These are phyloP conservation scores for Diadophis punctatus DNA, from an alignment of 2,113 vertebrate genomes.

Conservation along the genomic window DNA sequence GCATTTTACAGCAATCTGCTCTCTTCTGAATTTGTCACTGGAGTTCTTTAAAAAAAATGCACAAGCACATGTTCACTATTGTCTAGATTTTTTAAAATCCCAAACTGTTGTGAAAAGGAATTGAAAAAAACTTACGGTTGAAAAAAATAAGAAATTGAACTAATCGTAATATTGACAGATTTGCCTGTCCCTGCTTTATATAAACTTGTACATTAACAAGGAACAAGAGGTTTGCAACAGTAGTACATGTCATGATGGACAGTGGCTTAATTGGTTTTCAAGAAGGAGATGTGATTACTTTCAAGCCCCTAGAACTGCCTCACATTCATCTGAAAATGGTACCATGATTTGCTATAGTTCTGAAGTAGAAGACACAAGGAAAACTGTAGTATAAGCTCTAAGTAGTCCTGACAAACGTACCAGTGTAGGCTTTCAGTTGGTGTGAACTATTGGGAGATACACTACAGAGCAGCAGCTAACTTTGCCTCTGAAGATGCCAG, in stretches of 20 bases:
- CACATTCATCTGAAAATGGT: neutral
- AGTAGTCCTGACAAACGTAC: neutral
- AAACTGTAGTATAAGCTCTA: neutral
- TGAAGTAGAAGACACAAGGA: neutral
- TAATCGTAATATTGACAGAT: neutral
- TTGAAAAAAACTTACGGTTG: neutral
- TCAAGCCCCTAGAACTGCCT: neutral
- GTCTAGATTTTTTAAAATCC: neutral
- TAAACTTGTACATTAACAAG: neutral
- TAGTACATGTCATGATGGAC: neutral
- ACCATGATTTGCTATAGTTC: neutral
- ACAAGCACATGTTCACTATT: neutral
- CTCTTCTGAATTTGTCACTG: neutral
- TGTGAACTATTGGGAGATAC: neutral
- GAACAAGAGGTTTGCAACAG: neutral
- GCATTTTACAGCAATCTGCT: neutral
- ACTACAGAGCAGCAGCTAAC: neutral
- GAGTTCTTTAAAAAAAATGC: neutral
- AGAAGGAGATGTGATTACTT: neutral
- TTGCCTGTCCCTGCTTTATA: neutral
- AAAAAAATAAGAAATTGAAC: neutral
- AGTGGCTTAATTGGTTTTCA: neutral
- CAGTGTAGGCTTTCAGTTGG: neutral
- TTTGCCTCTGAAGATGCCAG: neutral
- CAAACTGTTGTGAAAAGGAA: neutral